Conservation (phyloP, 2,797 vertebrate genomes). For the Microtus agrestis region DNA sequence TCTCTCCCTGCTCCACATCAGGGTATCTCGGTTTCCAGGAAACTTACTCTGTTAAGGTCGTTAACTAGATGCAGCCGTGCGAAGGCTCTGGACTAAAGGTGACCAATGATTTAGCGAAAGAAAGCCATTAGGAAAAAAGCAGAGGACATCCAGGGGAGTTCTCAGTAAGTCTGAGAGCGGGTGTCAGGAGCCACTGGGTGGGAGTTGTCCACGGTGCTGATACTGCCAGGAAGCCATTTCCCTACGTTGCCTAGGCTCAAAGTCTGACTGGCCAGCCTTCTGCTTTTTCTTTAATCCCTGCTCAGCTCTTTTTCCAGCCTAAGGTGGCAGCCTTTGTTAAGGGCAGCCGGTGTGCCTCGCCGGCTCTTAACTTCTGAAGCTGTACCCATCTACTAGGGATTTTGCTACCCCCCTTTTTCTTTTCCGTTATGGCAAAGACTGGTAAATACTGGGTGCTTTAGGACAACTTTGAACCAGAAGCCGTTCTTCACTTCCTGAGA, state of each 20-base stretch:
- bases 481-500: constrained; percentile 66
- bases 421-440: constrained; percentile 32
- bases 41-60: constrained; percentile 40
- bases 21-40: constrained; percentile 49
- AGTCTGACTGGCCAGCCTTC: not conserved
- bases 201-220: constrained; percentile 88
- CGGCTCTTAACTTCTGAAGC: not conserved
- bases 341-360: not conserved
- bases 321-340: constrained; percentile 16
- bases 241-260: not conserved
- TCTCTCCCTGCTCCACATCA: not conserved
- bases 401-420: not conserved
- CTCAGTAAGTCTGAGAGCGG: not conserved
- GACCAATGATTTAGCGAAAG: not conserved
- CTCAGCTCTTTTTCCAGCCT: not conserved
- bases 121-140: not conserved
- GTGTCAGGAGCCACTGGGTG: not conserved
- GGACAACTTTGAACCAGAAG: constrained; percentile 64
- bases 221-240: not conserved
- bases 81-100: constrained; percentile 30
- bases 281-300: not conserved
- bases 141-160: not conserved
- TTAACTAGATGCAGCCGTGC: not conserved
- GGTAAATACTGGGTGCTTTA: constrained; percentile 57
- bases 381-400: not conserved